phyloP scores from a whole-genome alignment of 2,113 vertebrate species.

The Myiagra hebetior region DNA sequence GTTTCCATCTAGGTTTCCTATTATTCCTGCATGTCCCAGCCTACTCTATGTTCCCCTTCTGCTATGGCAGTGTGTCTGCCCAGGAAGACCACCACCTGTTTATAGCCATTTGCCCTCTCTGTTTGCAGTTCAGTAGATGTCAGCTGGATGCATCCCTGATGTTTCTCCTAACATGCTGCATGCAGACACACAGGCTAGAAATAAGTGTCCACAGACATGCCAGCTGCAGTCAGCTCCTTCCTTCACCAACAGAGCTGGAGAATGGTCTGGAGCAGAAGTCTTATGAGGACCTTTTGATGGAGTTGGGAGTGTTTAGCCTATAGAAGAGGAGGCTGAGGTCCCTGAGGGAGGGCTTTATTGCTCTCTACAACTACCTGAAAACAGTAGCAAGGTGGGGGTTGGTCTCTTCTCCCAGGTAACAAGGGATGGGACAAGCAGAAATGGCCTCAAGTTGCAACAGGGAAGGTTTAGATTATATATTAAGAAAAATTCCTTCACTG shows the following conservation, averaged over 20 bases:
- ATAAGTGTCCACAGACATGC: fast-evolving
- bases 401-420: not conserved
- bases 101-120: not conserved
- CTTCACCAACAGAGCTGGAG: not conserved
- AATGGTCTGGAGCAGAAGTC: not conserved
- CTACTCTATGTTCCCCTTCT: not conserved
- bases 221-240: not conserved
- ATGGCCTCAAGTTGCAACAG: not conserved
- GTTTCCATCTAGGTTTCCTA: not conserved
- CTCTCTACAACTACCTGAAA: not conserved
- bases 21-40: fast-evolving
- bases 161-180: not conserved
- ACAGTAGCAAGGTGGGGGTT: not conserved
- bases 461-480: not conserved
- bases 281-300: not conserved
- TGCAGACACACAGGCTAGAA: not conserved
- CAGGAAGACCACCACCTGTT: not conserved
- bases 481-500: not conserved
- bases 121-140: not conserved
- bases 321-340: not conserved
- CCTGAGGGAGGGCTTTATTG: not conserved
- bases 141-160: not conserved
- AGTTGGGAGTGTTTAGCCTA: not conserved
- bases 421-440: not conserved
- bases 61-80: not conserved